Evolutionary conservation across 2,113 vertebrate genomes (phyloP), one percentile per base, ranked within the genome.

Genomic region (Labeo rohita): DNA sequence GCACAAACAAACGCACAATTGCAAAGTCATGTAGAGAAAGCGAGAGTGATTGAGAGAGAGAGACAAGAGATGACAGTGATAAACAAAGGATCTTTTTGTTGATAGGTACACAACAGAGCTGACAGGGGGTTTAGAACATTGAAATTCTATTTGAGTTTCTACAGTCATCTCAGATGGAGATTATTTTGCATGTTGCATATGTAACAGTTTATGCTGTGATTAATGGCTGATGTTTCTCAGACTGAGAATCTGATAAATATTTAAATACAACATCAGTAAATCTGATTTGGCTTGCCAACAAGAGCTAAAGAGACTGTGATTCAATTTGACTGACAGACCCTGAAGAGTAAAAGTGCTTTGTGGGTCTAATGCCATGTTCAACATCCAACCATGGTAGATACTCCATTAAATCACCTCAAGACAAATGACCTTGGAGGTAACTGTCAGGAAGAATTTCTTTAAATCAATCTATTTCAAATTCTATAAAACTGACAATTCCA

Each of bases 191-290:
- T 80, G 54, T n/a, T 80, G 77, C 54, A 80, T 80, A 59, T 61
- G 36, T 45, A 61, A 59, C 77, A 80, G 18, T 43, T 61, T 39
- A 56, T 36, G 8, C 54, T 12, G 54, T 80, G 77, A 80, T 61
- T 80, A 80, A 80, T 80, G 77, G 16, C 54, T 80, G 77, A 4
- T 10, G 75, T 56, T 56, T 78, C 75, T 78, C 23, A 52, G 50
- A 3, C 8, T 61, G 54, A 39, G 54, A 39, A 79, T 79, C 34
- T 61, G 39, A 80, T 80, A 80, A 80, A 77, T 75, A 75, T 75
- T 49, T 49, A 75, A 75, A 75, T 77, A 36, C 23, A 77, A 77
- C 23, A 28, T 54, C 47, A 36, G 75, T 77, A 54, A 54, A 77
- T 77, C 49, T 54, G 47, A 54, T 77, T 34, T 77, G 49, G 75